These are phyloP conservation scores for Ditula angustiorana DNA, from an alignment of 2,888 invertebrate genomes.

Conservation along the genomic window DNA sequence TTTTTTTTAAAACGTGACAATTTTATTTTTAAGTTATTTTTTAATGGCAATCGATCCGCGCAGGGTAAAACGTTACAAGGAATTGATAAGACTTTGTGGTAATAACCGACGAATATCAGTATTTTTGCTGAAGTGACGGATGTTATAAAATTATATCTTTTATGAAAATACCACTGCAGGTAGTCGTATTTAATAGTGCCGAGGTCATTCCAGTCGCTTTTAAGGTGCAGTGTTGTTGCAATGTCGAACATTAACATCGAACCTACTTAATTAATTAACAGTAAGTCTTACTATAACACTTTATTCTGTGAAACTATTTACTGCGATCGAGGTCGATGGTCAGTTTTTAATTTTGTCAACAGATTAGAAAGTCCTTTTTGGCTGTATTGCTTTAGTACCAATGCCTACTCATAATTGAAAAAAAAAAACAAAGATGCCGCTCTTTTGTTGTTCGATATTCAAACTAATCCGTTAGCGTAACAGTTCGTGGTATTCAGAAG, in stretches of 20 bases:
- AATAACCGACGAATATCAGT: conserved; percentile 18
- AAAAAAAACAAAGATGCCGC: too few relatives aligned
- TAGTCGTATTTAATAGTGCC: conserved; percentile 49
- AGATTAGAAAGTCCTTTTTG: neutral
- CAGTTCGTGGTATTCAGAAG: neutral
- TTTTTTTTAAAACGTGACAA: conserved; percentile 8
- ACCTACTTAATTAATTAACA: neutral
- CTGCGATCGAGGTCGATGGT: neutral
- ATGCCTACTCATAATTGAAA: too few relatives aligned
- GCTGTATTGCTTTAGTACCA: too few relatives aligned
- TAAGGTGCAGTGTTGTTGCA: conserved; percentile 58
- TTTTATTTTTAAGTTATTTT: conserved; percentile 30
- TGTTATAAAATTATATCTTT: conserved; percentile 15
- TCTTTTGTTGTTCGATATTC: neutral
- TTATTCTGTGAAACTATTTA: neutral
- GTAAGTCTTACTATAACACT: neutral
- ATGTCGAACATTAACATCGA: conserved; percentile 51
- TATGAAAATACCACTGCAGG: conserved; percentile 54
- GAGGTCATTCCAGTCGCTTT: conserved; percentile 72
- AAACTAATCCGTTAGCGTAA: neutral
- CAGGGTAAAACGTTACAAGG: conserved; percentile 36
- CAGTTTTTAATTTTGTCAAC: neutral
- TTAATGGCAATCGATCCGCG: conserved; percentile 19
- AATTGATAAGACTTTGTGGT: conserved; percentile 31
- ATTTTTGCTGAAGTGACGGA: conserved; percentile 16